Percentiles rank a stretch among this genome's conserved stretches.
Conservation (phyloP, 2,888 invertebrate species). For the Laothoe populi region DNA sequence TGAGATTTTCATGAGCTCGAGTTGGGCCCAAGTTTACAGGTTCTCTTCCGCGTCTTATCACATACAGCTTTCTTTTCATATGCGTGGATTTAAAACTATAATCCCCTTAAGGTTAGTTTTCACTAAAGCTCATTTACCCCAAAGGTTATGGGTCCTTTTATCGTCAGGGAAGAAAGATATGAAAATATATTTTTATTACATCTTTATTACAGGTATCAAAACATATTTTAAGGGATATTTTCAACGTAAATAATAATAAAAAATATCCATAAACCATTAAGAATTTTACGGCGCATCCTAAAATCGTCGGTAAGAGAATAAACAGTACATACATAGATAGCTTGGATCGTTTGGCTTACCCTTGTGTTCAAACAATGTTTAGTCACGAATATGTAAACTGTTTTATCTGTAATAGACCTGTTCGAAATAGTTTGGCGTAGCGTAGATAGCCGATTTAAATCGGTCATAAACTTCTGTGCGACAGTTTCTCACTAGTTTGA, state of each 20-base stretch:
- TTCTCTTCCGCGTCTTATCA: background rate
- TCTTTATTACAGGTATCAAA: constrained; percentile 16
- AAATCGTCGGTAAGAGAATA: constrained; percentile 52
- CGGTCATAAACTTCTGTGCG: no score
- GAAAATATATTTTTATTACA: constrained; percentile 24
- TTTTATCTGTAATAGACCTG: constrained; percentile 36
- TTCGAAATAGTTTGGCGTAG: no score
- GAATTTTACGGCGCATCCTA: constrained; percentile 53
- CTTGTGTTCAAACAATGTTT: constrained; percentile 65
- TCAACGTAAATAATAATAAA: constrained; percentile 38
- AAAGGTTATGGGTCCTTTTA: constrained; percentile 26
- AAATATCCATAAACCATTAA: constrained; percentile 55
- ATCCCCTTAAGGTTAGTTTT: background rate
- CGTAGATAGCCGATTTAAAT: no score
- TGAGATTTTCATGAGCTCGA: background rate
- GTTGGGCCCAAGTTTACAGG: background rate
- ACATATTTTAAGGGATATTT: constrained; percentile 27
- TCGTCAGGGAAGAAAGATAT: constrained; percentile 24
- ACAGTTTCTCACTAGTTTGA: no score
- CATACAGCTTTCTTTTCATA: background rate
- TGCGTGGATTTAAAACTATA: background rate
- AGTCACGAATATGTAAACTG: constrained; percentile 65
- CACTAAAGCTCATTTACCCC: background rate
- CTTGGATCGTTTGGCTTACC: constrained; percentile 57
- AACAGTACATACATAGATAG: constrained; percentile 43